phyloP scores from a whole-genome alignment of 1,140 invertebrate species.

The Trachymyrmex cornetzi region DNA sequence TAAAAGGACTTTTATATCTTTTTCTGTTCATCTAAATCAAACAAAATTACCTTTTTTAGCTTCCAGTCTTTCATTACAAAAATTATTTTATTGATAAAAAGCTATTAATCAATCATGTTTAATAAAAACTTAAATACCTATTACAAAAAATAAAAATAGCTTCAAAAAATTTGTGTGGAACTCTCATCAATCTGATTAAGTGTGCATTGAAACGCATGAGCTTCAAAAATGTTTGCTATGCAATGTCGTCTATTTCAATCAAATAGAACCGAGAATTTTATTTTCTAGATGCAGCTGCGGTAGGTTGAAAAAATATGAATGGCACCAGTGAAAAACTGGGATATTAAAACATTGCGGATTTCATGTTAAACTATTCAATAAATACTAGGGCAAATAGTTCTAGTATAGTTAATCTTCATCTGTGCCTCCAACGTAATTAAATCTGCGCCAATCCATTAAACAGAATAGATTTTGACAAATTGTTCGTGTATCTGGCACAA shows the following conservation, averaged over 20 bases:
- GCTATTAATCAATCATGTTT: not conserved
- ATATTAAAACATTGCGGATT: conserved; percentile 14
- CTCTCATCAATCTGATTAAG: not conserved
- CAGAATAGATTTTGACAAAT: conserved; percentile 31
- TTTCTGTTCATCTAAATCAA: not conserved
- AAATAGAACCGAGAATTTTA: conserved; percentile 21
- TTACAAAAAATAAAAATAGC: conserved; percentile 19
- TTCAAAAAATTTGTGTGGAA: not conserved
- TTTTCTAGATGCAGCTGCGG: not conserved
- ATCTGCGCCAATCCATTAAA: conserved; percentile 30
- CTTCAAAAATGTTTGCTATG: not conserved
- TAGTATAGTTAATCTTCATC: not conserved
- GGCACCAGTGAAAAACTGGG: not conserved
- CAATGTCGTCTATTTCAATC: conserved; percentile 10
- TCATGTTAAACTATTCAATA: conserved; percentile 26
- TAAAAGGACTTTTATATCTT: not conserved
- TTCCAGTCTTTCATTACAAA: not conserved
- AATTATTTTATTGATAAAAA: not conserved
- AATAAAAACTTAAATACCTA: not conserved
- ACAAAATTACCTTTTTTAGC: not conserved
- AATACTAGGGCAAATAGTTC: conserved; percentile 36
- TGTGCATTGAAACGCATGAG: not conserved
- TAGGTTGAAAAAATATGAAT: not conserved
- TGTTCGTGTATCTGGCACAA: conserved; percentile 31
- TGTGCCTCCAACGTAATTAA: conserved; percentile 31